phyloP scores from a whole-genome alignment of 2,113 vertebrate genomes.

The Erythrocebus patas region DNA sequence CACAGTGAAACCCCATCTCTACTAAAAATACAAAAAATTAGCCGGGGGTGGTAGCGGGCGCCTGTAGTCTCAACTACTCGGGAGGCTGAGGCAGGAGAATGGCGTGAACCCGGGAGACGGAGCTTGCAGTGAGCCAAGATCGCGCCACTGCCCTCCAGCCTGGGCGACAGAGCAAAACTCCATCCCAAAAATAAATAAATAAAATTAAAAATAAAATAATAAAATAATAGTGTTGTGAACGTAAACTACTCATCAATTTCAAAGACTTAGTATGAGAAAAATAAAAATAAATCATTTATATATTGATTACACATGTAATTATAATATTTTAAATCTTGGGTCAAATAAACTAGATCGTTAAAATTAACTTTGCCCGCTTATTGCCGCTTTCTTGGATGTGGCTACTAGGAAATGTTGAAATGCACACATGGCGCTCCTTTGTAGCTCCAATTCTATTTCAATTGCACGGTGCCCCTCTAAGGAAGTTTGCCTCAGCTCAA shows the following conservation, averaged over 20 bases:
- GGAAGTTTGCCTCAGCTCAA: not conserved
- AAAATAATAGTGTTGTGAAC: not conserved
- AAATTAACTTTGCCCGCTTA: not conserved
- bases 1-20: no score
- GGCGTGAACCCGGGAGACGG: no score
- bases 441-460: not conserved
- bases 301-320: not conserved
- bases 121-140: no score
- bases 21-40: no score
- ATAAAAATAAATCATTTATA: not conserved
- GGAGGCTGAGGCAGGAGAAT: no score
- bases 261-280: not conserved
- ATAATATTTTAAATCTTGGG: not conserved
- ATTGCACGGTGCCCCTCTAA: no score
- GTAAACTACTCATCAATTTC: not conserved
- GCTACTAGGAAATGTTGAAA: not conserved
- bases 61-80: no score
- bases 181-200: no score
- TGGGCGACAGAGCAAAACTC: no score
- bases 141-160: no score
- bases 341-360: not conserved
- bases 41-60: no score
- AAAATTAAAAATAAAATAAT: no score
- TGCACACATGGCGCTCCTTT: not conserved
- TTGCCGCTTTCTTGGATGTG: not conserved